phyloP scores from a whole-genome alignment of 1,140 invertebrate genomes.

The Lasioglossum albipes region DNA sequence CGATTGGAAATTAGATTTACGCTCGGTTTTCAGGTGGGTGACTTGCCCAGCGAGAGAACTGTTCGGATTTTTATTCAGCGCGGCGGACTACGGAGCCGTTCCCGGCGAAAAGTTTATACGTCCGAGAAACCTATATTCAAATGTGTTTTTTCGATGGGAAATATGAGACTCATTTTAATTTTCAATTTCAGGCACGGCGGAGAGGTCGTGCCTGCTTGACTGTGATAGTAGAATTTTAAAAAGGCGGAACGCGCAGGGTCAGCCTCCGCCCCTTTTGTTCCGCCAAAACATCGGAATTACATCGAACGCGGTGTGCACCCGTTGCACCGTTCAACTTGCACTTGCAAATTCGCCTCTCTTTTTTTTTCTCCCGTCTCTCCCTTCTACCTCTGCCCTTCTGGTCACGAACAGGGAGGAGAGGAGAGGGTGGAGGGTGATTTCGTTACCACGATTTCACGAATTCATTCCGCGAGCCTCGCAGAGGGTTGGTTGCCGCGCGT shows the following conservation, averaged over 20 bases:
- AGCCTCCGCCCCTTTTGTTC: not conserved
- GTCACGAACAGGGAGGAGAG: not conserved
- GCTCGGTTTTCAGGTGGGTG: no score
- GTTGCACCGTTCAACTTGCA: constrained; percentile 5
- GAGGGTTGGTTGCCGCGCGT: not conserved
- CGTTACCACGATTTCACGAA: constrained; percentile 36
- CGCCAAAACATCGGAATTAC: constrained; percentile 14
- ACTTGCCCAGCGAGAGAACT: no score
- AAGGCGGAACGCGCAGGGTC: not conserved
- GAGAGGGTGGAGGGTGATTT: not conserved
- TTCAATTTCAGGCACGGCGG: not conserved
- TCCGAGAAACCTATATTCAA: not conserved
- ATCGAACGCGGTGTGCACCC: not conserved
- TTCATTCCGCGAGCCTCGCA: constrained; percentile 18
- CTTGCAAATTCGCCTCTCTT: constrained; percentile 18
- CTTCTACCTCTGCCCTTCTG: no score
- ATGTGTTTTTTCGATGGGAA: not conserved
- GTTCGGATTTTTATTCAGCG: no score
- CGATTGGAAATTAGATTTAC: no score
- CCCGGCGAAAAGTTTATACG: no score
- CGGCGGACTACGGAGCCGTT: no score
- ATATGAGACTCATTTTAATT: not conserved
- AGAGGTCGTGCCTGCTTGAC: not conserved
- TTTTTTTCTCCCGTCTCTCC: not conserved
- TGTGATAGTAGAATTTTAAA: not conserved